Base-by-base conservation (phyloP, 2,797 vertebrate genomes). In the Rhinogobio ventralis region DNA sequence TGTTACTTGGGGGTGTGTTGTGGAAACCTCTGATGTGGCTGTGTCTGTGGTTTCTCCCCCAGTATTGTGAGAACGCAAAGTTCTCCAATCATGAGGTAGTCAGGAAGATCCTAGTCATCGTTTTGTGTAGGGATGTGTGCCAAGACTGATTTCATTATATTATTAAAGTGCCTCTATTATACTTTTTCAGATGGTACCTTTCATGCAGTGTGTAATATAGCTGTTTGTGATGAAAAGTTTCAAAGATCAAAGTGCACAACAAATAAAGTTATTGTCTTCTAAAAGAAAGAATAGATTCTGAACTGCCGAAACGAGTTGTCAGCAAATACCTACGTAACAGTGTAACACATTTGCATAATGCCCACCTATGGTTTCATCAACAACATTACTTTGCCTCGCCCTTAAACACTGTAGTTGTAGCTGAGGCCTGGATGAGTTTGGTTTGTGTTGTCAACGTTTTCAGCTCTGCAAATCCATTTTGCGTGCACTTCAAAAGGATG, bases 1-100 rank as follows among this genome's bases (percentile, higher is more conserved):
- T 83, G 62, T 73, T 71, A 49, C 46, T 23, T 71, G 7, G 42
- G 20, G 45, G 55, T 67, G 77, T 84, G 71, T 87, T 67, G n/a
- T 80, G 76, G 68, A 80, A 76, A 87, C 81, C 51, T 68, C 64
- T 60, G 72, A 69, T 86, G 79, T 82, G 79, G 73, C 33, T 7
- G 19, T 20, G 23, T 42, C 9, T 66, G 86, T 53, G 46, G 77
- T 80, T 75, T 51, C 13, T 42, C 25, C 20, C 66, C 76, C 25
- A 60, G 62, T 1, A 13, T 28, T 75, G 14, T 30, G 49, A 76
- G 71, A 79, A 69, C 39, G 74, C 60, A 39, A 57, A 62, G 73
- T 69, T 60, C 25, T 71, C 17, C 28, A 0, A 30, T 68, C 39
- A n/a, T 51, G 62, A 81, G 39, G 39, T 75, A 67, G 51, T 68